phyloP scores from a whole-genome alignment of 92 coral and sea anemone species.

The Zoanthus solanderi region DNA sequence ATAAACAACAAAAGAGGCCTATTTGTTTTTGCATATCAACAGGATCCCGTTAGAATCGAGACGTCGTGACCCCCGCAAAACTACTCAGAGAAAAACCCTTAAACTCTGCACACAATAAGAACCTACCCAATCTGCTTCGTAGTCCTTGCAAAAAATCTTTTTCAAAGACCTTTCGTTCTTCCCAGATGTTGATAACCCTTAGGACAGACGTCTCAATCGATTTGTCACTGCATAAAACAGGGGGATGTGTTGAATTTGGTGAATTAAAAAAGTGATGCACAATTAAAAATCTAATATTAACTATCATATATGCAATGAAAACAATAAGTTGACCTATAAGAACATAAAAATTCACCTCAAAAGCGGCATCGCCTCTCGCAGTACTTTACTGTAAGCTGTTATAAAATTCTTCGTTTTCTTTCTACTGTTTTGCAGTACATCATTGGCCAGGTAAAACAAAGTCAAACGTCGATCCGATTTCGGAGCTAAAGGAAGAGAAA shows the following conservation, averaged over 20 bases:
- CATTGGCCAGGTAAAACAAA: conserved; percentile 91
- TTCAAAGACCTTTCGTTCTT: conserved; percentile 91
- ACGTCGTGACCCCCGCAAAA: too few relatives aligned
- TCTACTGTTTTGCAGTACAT: conserved; percentile 97
- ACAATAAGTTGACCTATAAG: neutral
- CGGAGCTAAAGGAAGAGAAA: conserved; percentile 51
- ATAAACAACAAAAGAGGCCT: too few relatives aligned
- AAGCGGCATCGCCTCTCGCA: conserved; percentile 81
- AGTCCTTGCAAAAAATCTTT: conserved; percentile 80
- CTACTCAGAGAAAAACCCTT: too few relatives aligned
- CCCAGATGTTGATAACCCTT: conserved; percentile 95
- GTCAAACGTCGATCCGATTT: conserved; percentile 91
- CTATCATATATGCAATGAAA: neutral
- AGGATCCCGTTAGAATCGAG: too few relatives aligned
- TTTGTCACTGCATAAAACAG: conserved; percentile 71
- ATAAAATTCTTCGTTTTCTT: conserved; percentile 95
- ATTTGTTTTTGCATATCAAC: too few relatives aligned
- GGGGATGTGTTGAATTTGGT: neutral
- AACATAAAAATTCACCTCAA: conserved; percentile 68
- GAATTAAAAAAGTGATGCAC: neutral
- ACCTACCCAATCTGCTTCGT: conserved; percentile 65
- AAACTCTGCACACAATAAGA: neutral
- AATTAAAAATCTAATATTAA: neutral
- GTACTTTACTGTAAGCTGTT: conserved; percentile 81
- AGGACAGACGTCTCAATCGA: conserved; percentile 79